Evolutionary conservation across 2,888 invertebrate genomes (phyloP).

Genomic region (Calliphora vomitoria): DNA sequence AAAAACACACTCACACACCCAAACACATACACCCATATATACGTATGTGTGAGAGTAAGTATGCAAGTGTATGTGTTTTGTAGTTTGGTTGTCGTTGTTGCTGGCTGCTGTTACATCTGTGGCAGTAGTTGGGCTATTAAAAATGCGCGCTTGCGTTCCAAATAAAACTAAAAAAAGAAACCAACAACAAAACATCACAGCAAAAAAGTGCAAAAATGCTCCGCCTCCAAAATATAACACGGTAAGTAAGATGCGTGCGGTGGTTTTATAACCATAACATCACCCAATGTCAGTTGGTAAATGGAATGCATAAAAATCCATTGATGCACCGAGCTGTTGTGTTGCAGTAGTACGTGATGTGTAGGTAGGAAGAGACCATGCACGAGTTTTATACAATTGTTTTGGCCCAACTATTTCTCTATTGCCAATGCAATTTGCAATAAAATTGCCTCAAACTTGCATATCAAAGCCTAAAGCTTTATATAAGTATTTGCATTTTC

Average conservation of each 20-base stretch:
- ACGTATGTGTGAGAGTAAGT: slow-evolving; percentile 4
- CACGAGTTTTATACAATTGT: slow-evolving; percentile 17
- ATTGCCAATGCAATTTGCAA: slow-evolving; percentile 64
- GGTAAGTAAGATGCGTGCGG: slow-evolving; percentile 70
- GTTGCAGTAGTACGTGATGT: background rate
- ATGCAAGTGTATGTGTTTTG: slow-evolving; percentile 15
- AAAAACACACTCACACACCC: background rate
- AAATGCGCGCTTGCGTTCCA: slow-evolving; percentile 84
- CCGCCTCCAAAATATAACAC: slow-evolving; percentile 79
- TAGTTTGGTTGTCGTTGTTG: slow-evolving; percentile 46
- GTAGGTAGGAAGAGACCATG: slow-evolving; percentile 21
- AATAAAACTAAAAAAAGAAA: slow-evolving; percentile 69
- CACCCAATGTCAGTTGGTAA: slow-evolving; percentile 54
- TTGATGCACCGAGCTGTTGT: slow-evolving; percentile 12
- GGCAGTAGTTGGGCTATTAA: slow-evolving; percentile 77
- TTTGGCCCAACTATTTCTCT: slow-evolving; percentile 72
- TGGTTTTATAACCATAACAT: slow-evolving; percentile 55
- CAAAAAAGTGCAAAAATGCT: slow-evolving; percentile 82
- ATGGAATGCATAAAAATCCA: slow-evolving; percentile 46
- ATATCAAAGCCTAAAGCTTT: slow-evolving; percentile 70
- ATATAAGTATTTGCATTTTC: slow-evolving; percentile 23
- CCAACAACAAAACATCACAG: slow-evolving; percentile 31
- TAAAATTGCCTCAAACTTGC: slow-evolving; percentile 62
- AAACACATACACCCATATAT: background rate
- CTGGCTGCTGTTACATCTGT: slow-evolving; percentile 71